Base-by-base conservation (phyloP, 2,797 vertebrate species). In the Galaxias olidus region DNA sequence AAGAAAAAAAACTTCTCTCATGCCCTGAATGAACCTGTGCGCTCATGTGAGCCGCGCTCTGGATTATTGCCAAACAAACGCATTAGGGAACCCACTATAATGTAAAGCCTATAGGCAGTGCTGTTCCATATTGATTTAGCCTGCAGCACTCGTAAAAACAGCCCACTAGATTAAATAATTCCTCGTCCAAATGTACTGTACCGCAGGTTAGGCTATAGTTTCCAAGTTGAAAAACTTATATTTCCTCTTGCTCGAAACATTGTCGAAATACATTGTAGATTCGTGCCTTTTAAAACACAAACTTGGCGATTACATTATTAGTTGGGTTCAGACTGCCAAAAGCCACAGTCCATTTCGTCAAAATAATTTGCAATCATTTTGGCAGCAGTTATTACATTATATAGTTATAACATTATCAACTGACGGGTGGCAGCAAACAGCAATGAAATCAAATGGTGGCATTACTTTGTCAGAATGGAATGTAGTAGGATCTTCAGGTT, bases 41-140 rank as follows among this genome's bases (percentile, higher is more conserved):
- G 62, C 80, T 79, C 75, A 71, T 81, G 75, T 72, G 73, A 80
- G 73, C 55, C 2, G 57, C 49, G 61, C 59, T 76, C 63, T 75
- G 82, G 80, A 86, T 87, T 78, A 83, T 61, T 57, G 77, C 78
- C 72, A 78, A 72, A 75, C 66, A 73, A 30, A 30, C 84, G 12
- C 84, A 83, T 85, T 79, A 87, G 72, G 4, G 60, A 45, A 65
- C 69, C 78, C 79, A 78, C 83, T 81, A 78, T 74, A 83, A 57
- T 62, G 65, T 52, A 12, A 63, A 70, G 67, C 69, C 75, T n/a
- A 64, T 61, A 47, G 65, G 75, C 70, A 74, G 51, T 69, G 48
- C 67, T 72, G 76, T 80, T 74, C 72, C 41, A 65, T 78, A 88
- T 86, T 59, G 76, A 90, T 87, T 74, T 18, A 54, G 65, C 71